Percentiles rank a stretch among this genome's conserved stretches.
Conservation (phyloP, 2,113 vertebrate species). For the Garra rufa region DNA sequence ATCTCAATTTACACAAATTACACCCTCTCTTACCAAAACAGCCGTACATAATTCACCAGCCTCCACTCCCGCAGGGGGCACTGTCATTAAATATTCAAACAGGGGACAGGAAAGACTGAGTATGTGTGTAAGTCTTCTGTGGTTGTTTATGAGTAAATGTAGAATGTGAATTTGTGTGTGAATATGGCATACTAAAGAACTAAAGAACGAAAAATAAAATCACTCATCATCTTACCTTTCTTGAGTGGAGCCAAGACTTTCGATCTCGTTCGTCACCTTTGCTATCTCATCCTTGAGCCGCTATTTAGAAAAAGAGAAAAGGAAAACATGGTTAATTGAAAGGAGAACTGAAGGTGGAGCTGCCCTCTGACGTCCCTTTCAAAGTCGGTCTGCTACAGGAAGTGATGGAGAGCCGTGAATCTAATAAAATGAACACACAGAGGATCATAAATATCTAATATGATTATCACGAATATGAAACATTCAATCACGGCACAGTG, state of each 20-base stretch:
- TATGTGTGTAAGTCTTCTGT: not conserved
- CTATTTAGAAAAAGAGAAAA: conserved; percentile 67
- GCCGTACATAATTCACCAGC: conserved; percentile 27
- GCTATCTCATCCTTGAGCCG: conserved; percentile 98
- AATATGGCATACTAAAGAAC: conserved; percentile 4
- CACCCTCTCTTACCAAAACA: conserved; percentile 10
- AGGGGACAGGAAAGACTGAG: not conserved
- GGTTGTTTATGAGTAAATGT: not conserved
- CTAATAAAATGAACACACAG: conserved; percentile 24
- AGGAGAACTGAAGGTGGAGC: not conserved
- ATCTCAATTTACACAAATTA: not conserved
- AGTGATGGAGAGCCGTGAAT: conserved; percentile 31
- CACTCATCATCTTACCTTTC: conserved; percentile 82
- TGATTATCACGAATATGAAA: conserved; percentile 30
- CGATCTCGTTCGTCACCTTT: conserved; percentile 97
- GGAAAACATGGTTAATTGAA: conserved; percentile 27
- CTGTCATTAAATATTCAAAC: conserved; percentile 31
- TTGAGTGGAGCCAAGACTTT: conserved; percentile 93
- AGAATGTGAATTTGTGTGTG: conserved; percentile 12
- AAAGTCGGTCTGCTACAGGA: not conserved
- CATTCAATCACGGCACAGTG: conserved; percentile 26
- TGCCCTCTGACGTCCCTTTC: not conserved
- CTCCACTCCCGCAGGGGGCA: not conserved
- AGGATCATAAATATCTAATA: conserved; percentile 26
- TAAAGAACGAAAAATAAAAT: conserved; percentile 3